Conservation (phyloP, 2,113 vertebrate species). For the Cryptotis parvus region DNA sequence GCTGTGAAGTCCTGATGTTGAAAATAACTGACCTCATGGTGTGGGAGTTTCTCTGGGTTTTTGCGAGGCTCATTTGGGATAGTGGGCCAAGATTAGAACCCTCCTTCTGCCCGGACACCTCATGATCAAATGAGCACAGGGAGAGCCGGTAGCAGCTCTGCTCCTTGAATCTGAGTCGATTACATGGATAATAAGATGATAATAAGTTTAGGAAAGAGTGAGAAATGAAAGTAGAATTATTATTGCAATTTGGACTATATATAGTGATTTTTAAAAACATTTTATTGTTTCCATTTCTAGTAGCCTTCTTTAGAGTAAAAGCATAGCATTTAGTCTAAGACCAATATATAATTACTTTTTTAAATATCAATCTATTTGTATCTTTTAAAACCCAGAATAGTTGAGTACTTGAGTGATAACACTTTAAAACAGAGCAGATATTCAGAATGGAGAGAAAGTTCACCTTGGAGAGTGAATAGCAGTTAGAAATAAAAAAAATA, state of each 20-base stretch:
- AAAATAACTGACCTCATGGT: too few relatives aligned
- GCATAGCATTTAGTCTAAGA: background rate
- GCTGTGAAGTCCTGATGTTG: too few relatives aligned
- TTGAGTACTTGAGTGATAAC: conserved; percentile 6
- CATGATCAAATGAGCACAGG: too few relatives aligned
- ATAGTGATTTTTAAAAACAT: too few relatives aligned
- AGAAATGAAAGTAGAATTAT: background rate
- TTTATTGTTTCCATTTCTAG: too few relatives aligned
- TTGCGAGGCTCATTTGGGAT: too few relatives aligned
- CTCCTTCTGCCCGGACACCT: too few relatives aligned
- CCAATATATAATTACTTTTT: background rate
- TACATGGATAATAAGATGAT: background rate
- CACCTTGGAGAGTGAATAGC: conserved; percentile 63
- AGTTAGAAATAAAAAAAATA: conserved; percentile 37
- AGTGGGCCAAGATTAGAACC: too few relatives aligned
- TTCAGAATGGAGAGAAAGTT: conserved; percentile 40
- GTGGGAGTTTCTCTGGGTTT: too few relatives aligned
- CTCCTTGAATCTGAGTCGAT: too few relatives aligned
- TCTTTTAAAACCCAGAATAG: background rate
- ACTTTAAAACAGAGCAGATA: conserved; percentile 48
- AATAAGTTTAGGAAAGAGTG: background rate
- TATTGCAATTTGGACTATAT: background rate
- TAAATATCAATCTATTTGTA: background rate
- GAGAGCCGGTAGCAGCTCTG: too few relatives aligned
- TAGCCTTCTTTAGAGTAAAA: background rate